These are phyloP conservation scores for Motacilla alba DNA, from an alignment of 2,113 vertebrate species.

Conservation along the genomic window DNA sequence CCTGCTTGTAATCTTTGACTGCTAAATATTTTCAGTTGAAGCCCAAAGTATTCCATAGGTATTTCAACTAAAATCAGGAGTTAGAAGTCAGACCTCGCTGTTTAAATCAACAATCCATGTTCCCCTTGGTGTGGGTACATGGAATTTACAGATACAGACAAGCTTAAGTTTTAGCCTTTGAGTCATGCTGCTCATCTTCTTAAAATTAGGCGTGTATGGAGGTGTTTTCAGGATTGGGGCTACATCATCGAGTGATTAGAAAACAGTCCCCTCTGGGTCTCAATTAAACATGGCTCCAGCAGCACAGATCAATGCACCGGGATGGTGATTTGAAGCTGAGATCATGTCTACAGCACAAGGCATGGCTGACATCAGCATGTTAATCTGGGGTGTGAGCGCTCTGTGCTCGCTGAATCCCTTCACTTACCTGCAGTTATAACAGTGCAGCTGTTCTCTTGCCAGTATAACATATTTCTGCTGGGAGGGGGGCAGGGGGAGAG, in stretches of 20 bases:
- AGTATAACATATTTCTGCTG: neutral
- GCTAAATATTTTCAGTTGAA: neutral
- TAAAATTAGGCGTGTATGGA: slow-evolving; percentile 40
- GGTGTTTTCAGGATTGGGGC: slow-evolving; percentile 4
- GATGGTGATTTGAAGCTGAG: slow-evolving; percentile 30
- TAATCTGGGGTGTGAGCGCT: slow-evolving; percentile 19
- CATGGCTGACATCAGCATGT: neutral
- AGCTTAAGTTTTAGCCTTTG: slow-evolving; percentile 32
- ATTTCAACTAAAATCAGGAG: neutral
- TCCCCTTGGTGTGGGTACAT: neutral
- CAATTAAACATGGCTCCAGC: slow-evolving; percentile 54
- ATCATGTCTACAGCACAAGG: slow-evolving; percentile 39
- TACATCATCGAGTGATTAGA: slow-evolving; percentile 39
- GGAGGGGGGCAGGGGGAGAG: neutral
- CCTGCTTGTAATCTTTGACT: neutral
- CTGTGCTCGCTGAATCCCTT: neutral
- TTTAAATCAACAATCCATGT: neutral
- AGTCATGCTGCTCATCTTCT: slow-evolving; percentile 40
- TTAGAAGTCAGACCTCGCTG: neutral
- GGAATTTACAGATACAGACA: slow-evolving; percentile 34
- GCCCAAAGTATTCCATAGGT: neutral
- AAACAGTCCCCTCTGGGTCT: slow-evolving; percentile 53
- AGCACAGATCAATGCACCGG: slow-evolving; percentile 32
- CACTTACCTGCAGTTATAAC: neutral
- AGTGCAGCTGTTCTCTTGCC: slow-evolving; percentile 3